Conservation (phyloP, 2,888 invertebrate genomes). For the Priocnemis perturbator region DNA sequence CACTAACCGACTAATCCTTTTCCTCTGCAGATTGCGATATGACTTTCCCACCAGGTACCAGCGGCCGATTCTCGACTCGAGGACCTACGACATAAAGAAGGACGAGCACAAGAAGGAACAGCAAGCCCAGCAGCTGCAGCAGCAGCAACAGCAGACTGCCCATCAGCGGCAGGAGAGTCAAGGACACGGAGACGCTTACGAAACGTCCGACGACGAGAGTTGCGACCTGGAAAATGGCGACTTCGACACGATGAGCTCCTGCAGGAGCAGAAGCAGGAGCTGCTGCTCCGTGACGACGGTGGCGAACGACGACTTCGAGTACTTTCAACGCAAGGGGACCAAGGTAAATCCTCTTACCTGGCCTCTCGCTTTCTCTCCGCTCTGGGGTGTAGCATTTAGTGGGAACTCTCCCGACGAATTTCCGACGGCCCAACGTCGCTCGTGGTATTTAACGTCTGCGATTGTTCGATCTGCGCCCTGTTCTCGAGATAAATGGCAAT, state of each 20-base stretch:
- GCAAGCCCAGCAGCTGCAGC: background rate
- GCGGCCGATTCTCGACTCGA: conserved; percentile 58
- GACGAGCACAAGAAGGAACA: conserved; percentile 48
- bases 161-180: conserved; percentile 46
- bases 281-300: conserved; percentile 80
- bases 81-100: conserved; percentile 67
- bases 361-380: background rate
- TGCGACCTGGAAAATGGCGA: conserved; percentile 69
- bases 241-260: conserved; percentile 74
- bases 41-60: conserved; percentile 47
- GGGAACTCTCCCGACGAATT: no score
- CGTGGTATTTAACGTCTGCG: no score
- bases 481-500: no score
- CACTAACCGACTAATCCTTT: no score
- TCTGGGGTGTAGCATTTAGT: no score
- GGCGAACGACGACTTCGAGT: conserved; percentile 81
- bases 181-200: conserved; percentile 62
- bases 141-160: conserved; percentile 24
- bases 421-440: no score
- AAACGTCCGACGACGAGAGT: conserved; percentile 71
- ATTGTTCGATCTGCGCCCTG: no score
- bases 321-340: conserved; percentile 76
- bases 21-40: no score
- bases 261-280: conserved; percentile 75
- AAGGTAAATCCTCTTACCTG: conserved; percentile 55